Evolutionary conservation across 2,888 invertebrate species (phyloP).

Genomic region (Epirrhoe tristata): DNA sequence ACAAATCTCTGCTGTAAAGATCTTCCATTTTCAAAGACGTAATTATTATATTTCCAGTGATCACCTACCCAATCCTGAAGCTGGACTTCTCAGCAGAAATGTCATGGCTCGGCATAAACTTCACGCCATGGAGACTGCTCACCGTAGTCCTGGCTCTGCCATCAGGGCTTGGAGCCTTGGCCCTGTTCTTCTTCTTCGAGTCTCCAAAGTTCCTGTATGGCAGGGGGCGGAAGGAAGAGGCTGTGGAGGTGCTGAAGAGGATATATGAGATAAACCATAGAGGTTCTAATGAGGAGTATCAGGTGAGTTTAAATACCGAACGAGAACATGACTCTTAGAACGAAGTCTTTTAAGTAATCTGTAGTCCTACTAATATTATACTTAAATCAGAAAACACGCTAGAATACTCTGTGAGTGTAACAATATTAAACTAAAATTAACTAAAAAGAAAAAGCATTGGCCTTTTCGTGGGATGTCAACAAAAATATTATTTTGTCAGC

Average conservation of each 20-base stretch:
- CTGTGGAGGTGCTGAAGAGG: conserved; percentile 78
- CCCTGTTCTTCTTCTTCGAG: conserved; percentile 88
- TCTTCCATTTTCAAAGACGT: too few species aligned
- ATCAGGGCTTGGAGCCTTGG: conserved; percentile 82
- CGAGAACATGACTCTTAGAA: too few species aligned
- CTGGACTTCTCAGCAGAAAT: conserved; percentile 70
- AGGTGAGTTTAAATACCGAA: too few species aligned
- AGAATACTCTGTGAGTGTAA: too few species aligned
- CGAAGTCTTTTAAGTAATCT: too few species aligned
- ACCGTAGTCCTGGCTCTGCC: conserved; percentile 80
- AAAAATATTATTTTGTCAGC: too few species aligned
- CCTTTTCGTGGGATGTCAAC: too few species aligned
- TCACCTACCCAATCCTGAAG: conserved; percentile 88
- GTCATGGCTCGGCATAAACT: conserved; percentile 79
- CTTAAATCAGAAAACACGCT: too few species aligned
- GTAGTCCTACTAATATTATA: too few species aligned
- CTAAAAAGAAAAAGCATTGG: too few species aligned
- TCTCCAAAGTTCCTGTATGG: conserved; percentile 91
- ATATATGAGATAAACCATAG: conserved; percentile 70
- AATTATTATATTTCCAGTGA: conserved; percentile 70
- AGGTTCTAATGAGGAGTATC: conserved; percentile 58
- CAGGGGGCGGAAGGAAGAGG: conserved; percentile 86
- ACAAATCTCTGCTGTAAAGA: too few species aligned
- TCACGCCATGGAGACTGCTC: conserved; percentile 91
- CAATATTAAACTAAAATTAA: too few species aligned